Evolutionary conservation across 2,797 vertebrate genomes (phyloP).

Genomic region (Tragopan temminckii): DNA sequence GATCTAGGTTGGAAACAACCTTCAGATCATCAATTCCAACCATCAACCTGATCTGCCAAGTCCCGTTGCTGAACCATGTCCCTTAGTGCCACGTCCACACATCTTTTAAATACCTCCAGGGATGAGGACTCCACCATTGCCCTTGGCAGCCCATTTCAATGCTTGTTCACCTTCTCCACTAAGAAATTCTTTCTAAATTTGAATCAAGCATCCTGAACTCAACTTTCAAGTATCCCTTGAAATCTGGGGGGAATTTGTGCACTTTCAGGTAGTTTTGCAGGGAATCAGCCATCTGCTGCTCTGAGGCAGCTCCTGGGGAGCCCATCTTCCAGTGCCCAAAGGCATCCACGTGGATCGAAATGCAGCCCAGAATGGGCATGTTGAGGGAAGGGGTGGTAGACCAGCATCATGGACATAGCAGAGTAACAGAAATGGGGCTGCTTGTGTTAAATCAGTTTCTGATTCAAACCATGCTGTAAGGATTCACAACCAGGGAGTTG

Average conservation of each 20-base stretch:
- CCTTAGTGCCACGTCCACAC: neutral
- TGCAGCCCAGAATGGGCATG: fast-evolving
- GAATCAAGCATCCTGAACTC: neutral
- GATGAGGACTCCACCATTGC: neutral
- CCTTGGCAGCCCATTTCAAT: neutral
- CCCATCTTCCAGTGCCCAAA: fast-evolving
- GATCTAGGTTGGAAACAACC: neutral
- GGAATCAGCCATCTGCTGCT: neutral
- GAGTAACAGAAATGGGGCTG: fast-evolving
- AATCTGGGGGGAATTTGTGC: neutral
- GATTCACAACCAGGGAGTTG: neutral
- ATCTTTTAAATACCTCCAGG: neutral
- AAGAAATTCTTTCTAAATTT: neutral
- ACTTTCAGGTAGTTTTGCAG: neutral
- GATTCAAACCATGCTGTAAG: neutral
- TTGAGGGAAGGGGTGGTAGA: neutral
- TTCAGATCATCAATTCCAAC: neutral
- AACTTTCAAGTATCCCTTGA: neutral
- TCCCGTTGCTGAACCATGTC: neutral
- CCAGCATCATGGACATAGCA: fast-evolving
- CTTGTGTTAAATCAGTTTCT: neutral
- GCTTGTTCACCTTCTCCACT: neutral
- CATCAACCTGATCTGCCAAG: neutral
- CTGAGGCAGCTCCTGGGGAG: neutral
- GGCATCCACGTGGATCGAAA: neutral